phyloP scores from a whole-genome alignment of 2,888 invertebrate genomes.

The Ophion ventricosus region DNA sequence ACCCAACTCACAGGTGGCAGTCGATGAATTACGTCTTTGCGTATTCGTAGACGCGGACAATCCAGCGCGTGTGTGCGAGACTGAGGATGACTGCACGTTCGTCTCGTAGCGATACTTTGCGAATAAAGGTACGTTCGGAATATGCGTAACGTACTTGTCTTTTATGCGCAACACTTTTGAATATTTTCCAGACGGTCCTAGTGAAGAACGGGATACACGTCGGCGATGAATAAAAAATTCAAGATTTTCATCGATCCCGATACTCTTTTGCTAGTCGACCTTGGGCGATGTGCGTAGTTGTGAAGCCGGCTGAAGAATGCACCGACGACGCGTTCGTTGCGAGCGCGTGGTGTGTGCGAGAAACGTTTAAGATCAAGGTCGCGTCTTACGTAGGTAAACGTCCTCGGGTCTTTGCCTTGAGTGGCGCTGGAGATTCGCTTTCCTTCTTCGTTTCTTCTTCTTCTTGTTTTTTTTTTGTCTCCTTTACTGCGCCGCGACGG shows the following conservation, averaged over 20 bases:
- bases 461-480: constrained; percentile 9
- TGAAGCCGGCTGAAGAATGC: constrained; percentile 40
- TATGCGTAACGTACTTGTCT: too few relatives aligned
- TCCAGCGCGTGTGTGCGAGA: constrained; percentile 10
- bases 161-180: background rate
- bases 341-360: constrained; percentile 71
- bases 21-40: constrained; percentile 56
- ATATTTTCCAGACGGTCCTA: background rate
- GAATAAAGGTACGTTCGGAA: constrained; percentile 8
- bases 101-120: too few relatives aligned
- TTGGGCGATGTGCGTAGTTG: background rate
- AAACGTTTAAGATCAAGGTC: constrained; percentile 78
- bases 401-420: constrained; percentile 71
- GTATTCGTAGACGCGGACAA: constrained; percentile 11
- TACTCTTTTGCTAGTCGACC: background rate
- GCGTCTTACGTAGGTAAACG: constrained; percentile 76
- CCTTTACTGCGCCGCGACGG: constrained; percentile 27
- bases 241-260: background rate
- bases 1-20: constrained; percentile 58
- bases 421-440: constrained; percentile 56
- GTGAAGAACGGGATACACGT: too few relatives aligned
- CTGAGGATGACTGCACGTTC: background rate
- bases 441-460: constrained; percentile 16
- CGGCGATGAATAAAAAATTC: too few relatives aligned
- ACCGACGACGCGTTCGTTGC: constrained; percentile 62